A percentile compares a stretch with the other conserved stretches of the same genome.
Conservation (phyloP, 2,113 vertebrate genomes). For the Eurypyga helias region DNA sequence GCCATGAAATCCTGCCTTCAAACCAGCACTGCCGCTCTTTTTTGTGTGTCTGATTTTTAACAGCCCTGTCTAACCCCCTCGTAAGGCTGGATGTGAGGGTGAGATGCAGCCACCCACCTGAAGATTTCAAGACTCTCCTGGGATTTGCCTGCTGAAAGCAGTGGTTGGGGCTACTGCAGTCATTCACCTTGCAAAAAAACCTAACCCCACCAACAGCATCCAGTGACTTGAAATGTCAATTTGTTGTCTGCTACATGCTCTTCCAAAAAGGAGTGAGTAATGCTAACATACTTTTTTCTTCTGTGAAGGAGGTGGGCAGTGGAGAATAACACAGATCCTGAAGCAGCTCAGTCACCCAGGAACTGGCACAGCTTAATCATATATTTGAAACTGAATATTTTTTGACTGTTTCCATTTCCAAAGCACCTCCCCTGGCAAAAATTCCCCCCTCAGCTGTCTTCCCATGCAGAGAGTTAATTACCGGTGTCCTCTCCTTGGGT, state of each 20-base stretch:
- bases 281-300: neutral
- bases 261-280: neutral
- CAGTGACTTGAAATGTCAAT: neutral
- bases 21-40: neutral
- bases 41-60: neutral
- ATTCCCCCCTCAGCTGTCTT: neutral
- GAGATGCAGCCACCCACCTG: neutral
- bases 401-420: neutral
- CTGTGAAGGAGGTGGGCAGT: neutral
- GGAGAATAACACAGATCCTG: neutral
- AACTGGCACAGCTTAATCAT: neutral
- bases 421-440: neutral
- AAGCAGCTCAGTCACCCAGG: neutral
- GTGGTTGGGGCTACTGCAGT: neutral
- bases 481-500: neutral
- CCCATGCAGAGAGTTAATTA: neutral
- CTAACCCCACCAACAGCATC: neutral
- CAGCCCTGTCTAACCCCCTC: rapidly evolving
- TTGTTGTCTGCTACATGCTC: neutral
- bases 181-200: neutral
- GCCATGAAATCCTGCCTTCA: neutral
- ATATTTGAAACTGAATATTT: neutral
- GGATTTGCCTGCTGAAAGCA: neutral
- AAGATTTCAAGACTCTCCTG: neutral
- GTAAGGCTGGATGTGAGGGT: neutral